These are phyloP conservation scores for Drosophila kanapiae DNA, from an alignment of 1,140 invertebrate species.

Conservation along the genomic window DNA sequence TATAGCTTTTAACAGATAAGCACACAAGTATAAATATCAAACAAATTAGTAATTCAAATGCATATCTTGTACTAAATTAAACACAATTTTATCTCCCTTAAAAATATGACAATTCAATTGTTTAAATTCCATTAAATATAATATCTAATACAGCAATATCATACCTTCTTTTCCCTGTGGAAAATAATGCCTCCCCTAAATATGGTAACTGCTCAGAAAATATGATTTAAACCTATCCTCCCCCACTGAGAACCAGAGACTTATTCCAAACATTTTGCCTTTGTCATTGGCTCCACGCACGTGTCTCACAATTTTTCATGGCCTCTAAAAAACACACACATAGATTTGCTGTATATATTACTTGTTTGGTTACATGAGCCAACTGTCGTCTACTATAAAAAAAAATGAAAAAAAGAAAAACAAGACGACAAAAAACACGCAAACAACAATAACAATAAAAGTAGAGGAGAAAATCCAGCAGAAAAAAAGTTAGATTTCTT, in stretches of 20 bases:
- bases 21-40: neutral
- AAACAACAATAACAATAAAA: conserved; percentile 56
- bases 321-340: conserved; percentile 40
- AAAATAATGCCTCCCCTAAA: neutral
- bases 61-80: neutral
- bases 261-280: conserved; percentile 40
- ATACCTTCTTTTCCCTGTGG: neutral
- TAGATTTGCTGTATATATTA: conserved; percentile 35
- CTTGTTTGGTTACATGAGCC: conserved; percentile 58
- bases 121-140: neutral
- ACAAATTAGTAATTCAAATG: neutral
- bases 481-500: conserved; percentile 33
- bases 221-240: conserved; percentile 12
- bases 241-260: neutral
- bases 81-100: neutral
- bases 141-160: neutral
- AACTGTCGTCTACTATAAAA: conserved; percentile 44
- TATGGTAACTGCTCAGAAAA: neutral
- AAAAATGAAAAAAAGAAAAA: conserved; percentile 19
- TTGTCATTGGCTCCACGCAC: conserved; percentile 63
- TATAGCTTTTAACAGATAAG: neutral
- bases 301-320: conserved; percentile 75
- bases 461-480: conserved; percentile 17
- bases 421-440: conserved; percentile 34
- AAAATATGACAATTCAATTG: neutral